Evolutionary conservation across 2,113 vertebrate genomes (phyloP), one percentile per base, ranked within the genome.

Genomic region (Columbina picui): DNA sequence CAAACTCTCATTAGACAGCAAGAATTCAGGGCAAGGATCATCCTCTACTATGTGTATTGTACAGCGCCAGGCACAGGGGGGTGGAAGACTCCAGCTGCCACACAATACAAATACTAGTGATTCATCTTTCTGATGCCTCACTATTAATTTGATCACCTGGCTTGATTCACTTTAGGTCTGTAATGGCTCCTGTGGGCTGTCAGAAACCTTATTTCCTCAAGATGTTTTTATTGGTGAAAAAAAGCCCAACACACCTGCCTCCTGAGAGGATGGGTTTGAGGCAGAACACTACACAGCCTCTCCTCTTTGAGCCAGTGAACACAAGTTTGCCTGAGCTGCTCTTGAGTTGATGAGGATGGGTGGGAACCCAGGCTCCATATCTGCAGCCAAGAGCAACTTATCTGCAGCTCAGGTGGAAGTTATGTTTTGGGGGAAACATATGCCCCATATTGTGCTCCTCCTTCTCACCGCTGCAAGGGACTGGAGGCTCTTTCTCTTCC

Each of bases 201-300:
- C 68, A 96, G 56, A 85, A 95, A 93, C 74, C 32, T 83, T 80
- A 84, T 67, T 91, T 91, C 71, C 86, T 90, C 36, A 84, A 85
- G 59, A 41, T 74, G 87, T 85, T 91, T 83, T 67, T 63, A n/a
- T 2, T 63, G 64, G 57, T 82, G 87, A 70, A 80, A 85, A 84
- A 82, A 65, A 14, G 0, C 34, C 20, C 83, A 88, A 77, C 45
- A 85, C 45, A 94, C 21, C 80, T 94, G 87, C 45, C 77, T 87
- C 22, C 59, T 38, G 50, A 63, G 63, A 80, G 63, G 75, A 69
- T 27, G 59, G 25, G 52, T 94, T 47, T 43, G 67, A 89, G 41
- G 55, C 41, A 83, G 32, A 91, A 64, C 26, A 80, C 20, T 34
- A 73, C 19, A 57, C 3, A 56, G 32, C 16, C 34, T 77, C 64